These are phyloP conservation scores for Spheniscus humboldti DNA, from an alignment of 2,797 vertebrate genomes.

Conservation along the genomic window DNA sequence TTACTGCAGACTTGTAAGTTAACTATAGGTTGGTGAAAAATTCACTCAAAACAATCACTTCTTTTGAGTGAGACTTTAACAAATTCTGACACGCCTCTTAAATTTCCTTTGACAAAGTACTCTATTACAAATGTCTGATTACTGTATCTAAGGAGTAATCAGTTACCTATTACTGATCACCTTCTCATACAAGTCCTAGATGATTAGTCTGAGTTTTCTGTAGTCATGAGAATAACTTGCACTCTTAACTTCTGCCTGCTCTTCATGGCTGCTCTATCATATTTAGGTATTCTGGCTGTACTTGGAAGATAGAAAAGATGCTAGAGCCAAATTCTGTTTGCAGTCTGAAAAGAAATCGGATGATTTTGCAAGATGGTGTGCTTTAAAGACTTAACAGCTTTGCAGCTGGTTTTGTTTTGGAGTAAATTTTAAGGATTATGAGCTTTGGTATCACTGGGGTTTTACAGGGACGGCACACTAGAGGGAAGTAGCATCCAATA, in stretches of 20 bases:
- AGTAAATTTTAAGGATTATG: background rate
- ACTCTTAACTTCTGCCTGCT: background rate
- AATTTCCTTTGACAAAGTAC: background rate
- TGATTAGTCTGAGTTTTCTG: background rate
- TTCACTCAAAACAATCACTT: background rate
- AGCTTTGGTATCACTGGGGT: background rate
- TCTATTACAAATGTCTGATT: background rate
- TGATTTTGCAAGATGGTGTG: background rate
- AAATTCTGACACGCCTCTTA: background rate
- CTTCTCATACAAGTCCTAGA: background rate
- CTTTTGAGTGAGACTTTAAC: background rate
- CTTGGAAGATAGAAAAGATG: background rate
- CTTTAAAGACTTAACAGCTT: background rate
- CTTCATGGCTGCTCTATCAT: background rate
- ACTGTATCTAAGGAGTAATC: background rate
- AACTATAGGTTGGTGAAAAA: background rate
- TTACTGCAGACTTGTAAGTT: conserved; percentile 30
- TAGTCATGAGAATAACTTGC: background rate
- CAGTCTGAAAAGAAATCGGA: background rate
- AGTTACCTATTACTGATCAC: background rate
- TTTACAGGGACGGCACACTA: background rate
- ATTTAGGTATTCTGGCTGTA: background rate
- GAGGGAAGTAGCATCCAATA: background rate
- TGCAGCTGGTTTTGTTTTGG: background rate
- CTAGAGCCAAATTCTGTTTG: background rate